Base-by-base conservation (phyloP, 1,140 invertebrate genomes). In the Drosophila busckii region DNA sequence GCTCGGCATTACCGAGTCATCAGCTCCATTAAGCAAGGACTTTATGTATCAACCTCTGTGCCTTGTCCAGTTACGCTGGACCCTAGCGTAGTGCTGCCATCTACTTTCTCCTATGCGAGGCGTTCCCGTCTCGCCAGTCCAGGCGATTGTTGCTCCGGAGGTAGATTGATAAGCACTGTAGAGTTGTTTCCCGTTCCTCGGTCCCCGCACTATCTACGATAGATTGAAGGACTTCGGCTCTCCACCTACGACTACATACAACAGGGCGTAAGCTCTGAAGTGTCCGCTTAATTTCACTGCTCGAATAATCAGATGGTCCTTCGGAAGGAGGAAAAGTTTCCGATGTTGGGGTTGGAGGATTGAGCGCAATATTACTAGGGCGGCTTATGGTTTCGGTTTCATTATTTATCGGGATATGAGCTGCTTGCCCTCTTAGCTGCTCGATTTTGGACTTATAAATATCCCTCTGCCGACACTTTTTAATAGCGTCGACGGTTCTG, bases 31-130 rank as follows among this genome's bases (percentile, higher is more conserved):
- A n/a, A 40, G 25, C 29, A 32, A 32, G 10, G 10, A 32, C 10
- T 32, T 32, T 13, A 32, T 32, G 29, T 13, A 32, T 13, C 29
- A 6, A 4, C 29, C 12, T 5, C 6, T 32, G 12, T 32, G 4
- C 29, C 15, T 32, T 6, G 12, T 6, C 29, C 29, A 32, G 28
- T 12, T 9, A 31, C 28, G n/a, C n/a, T 13, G 28, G 6, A 31
- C 12, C 3, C 28, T 2, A 31, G 41, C 29, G 50, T 54, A 45
- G 13, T 54, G 50, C 15, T 45, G 41, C 22, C 41, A 2, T 6
- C 41, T 15, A 7, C 28, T 9, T 19, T 46, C 13, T 34, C 41
- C 45, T 23, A 12, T 32, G 5, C 15, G 28, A 8, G 41, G 16
- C n/a, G 23, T 28, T 23, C 35, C 15, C 38, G 28, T 4, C 28